Evolutionary conservation across 2,797 vertebrate genomes (phyloP).

Genomic region (Okamejei kenojei): DNA sequence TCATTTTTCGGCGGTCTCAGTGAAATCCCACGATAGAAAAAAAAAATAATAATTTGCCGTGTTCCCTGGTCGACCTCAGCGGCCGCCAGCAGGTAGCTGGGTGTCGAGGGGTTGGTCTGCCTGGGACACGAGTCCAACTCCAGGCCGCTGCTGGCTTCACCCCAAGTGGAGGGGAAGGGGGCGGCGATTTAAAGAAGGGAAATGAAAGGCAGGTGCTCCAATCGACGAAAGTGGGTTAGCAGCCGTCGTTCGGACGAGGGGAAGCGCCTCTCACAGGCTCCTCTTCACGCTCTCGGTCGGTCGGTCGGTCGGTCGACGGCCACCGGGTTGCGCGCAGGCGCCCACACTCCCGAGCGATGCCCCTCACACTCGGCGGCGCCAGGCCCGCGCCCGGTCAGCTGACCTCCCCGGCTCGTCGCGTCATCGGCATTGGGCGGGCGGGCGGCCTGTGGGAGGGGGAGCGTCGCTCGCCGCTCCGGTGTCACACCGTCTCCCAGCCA

Average conservation of each 20-base stretch:
- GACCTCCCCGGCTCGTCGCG: background rate
- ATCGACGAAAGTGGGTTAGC: background rate
- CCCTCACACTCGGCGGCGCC: background rate
- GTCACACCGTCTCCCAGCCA: background rate
- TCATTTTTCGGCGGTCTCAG: background rate
- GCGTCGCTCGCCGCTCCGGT: background rate
- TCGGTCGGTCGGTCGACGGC: background rate
- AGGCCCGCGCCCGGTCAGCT: constrained; percentile 26
- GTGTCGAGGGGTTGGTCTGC: background rate
- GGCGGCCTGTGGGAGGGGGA: no score
- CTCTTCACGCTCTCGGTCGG: background rate
- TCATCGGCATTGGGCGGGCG: background rate
- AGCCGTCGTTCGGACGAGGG: background rate
- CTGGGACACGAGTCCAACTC: constrained; percentile 18
- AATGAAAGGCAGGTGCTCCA: background rate
- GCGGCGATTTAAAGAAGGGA: background rate
- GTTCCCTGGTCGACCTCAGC: background rate
- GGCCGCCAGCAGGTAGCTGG: background rate
- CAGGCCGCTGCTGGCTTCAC: constrained; percentile 32
- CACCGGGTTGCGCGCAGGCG: background rate
- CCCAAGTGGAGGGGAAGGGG: background rate
- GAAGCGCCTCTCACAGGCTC: background rate
- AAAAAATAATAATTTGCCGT: background rate
- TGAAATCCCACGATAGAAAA: background rate
- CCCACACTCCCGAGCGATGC: background rate